Evolutionary conservation across 92 coral and sea anemone genomes (phyloP), one percentile per base, ranked within the genome.

Genomic region (Scolanthus callimorphus): DNA sequence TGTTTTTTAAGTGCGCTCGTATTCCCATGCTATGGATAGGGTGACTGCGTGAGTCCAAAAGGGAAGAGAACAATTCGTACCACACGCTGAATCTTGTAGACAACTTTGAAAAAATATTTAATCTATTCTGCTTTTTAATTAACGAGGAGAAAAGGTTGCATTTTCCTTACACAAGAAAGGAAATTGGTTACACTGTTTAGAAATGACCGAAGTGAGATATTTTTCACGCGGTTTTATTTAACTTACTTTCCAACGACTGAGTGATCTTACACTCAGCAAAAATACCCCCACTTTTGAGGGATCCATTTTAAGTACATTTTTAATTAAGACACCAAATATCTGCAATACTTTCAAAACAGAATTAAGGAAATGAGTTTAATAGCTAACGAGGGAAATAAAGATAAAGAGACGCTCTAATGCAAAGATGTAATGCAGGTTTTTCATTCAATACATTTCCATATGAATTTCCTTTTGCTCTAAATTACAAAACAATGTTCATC

Each of bases 11-110:
- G 52, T 19, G 12, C 17, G 11, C 19, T 20, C 52, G 15, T 6
- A 34, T 15, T 6, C 15, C 15, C 43, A 34, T 6, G 43, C 6
- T 15, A 34, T 34, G 9, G 9, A 34, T 15, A 34, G n/a, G n/a
- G 43, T 34, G 15, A 34, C 52, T 46, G 52, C 22, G 52, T 20
- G 52, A 46, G n/a, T n/a, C n/a, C n/a, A n/a, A n/a, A n/a, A 21
- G 52, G 17, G 19, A 46, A 9, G 19, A 46, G 23, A 46, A 19
- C 22, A 4, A 46, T 4, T 20, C 8, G 19, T 46, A 46, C 52
- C 52, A 9, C 52, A 9, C 22, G 52, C 52, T 46, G 52, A 9
- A 46, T 4, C 15, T 34, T 46, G 17, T 19, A 46, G 52, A 19
- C 52, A 20, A 19, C 52, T 11, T 46, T 46, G 4, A 20, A 20